A percentile compares a stretch with the other conserved stretches of the same genome.
Evolutionary conservation across 2,797 vertebrate species (phyloP).

Genomic region (Hypotaenidia okinawae): DNA sequence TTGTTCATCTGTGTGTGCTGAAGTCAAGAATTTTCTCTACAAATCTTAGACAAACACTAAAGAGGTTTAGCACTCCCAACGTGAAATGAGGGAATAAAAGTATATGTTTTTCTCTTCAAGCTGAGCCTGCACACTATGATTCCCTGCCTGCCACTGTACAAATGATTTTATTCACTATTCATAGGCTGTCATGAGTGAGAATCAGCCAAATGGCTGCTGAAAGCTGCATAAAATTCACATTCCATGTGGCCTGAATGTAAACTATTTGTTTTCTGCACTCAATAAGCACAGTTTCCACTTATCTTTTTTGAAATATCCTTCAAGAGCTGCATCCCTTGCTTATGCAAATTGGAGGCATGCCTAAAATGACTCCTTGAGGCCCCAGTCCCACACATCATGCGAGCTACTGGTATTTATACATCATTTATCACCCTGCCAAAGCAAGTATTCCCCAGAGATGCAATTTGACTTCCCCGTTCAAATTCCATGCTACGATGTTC

Average conservation of each 20-base stretch:
- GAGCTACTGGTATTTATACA: not conserved
- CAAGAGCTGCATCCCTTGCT: not conserved
- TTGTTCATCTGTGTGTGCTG: not conserved
- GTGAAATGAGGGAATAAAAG: constrained; percentile 5
- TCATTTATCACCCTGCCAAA: not conserved
- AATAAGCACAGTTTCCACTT: not conserved
- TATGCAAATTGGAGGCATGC: not conserved
- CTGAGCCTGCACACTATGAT: not conserved
- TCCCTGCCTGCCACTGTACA: not conserved
- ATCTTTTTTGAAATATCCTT: not conserved
- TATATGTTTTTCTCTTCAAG: not conserved
- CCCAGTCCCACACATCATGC: not conserved
- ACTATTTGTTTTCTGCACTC: not conserved
- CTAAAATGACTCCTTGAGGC: not conserved
- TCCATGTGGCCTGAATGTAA: not conserved
- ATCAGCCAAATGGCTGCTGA: constrained; percentile 12
- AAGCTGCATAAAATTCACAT: constrained; percentile 15
- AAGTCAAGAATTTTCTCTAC: not conserved
- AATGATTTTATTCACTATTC: not conserved
- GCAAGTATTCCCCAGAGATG: not conserved
- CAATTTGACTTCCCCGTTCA: not conserved
- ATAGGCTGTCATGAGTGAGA: not conserved
- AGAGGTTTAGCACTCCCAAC: not conserved
- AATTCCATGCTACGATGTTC: not conserved
- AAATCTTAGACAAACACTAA: not conserved